Evolutionary conservation across 2,113 vertebrate genomes (phyloP).

Genomic region (Microcebus jonahi): DNA sequence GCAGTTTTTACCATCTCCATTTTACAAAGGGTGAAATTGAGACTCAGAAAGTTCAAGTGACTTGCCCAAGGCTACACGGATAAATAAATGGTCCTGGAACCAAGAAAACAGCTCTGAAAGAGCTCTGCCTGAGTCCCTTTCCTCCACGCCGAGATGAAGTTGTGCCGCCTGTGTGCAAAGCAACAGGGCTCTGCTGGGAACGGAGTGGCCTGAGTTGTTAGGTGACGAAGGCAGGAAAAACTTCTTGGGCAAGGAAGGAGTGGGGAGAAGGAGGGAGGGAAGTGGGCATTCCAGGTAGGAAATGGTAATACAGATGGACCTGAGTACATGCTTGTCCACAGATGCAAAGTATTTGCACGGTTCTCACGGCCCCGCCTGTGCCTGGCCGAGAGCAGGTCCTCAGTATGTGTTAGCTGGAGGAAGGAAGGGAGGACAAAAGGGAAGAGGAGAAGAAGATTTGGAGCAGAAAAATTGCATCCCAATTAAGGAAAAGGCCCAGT

Average conservation of each 20-base stretch:
- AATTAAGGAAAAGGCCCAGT: not conserved
- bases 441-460: not conserved
- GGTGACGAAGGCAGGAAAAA: not conserved
- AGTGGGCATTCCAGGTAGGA: not conserved
- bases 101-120: not conserved
- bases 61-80: not conserved
- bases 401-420: not conserved
- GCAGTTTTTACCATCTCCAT: not conserved
- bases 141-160: not conserved
- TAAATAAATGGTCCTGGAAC: not conserved
- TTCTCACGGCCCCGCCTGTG: too few species aligned
- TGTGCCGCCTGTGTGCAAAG: not conserved
- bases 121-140: not conserved
- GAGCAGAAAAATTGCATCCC: not conserved
- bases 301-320: not conserved
- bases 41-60: not conserved
- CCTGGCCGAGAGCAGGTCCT: not conserved
- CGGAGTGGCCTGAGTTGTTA: not conserved
- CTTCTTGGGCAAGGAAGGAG: not conserved
- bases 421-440: not conserved
- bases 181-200: not conserved
- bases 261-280: not conserved
- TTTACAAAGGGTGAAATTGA: not conserved
- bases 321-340: not conserved
- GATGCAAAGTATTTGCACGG: not conserved